These are phyloP conservation scores for Diceros bicornis DNA, from an alignment of 2,797 vertebrate species.

Conservation along the genomic window DNA sequence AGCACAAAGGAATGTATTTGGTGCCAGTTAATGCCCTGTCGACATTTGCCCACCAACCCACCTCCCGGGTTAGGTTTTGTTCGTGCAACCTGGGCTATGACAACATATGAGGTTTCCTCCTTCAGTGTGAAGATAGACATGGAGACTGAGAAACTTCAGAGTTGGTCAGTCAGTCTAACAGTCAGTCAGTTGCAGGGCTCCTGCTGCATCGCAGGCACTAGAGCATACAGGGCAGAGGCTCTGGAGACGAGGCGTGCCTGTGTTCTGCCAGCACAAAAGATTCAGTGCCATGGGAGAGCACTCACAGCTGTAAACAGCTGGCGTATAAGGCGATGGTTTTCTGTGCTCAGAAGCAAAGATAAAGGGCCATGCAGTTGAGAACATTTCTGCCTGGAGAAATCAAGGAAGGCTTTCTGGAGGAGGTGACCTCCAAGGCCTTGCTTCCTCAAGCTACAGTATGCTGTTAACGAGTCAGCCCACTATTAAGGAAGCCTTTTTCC, in stretches of 20 bases:
- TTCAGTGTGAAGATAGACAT: neutral
- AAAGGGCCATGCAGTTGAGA: neutral
- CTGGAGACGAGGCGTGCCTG: neutral
- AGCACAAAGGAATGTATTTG: neutral
- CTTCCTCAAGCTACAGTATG: neutral
- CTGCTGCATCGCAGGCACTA: no score
- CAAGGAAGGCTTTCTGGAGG: constrained; percentile 6
- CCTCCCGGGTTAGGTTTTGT: neutral
- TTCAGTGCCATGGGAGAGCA: neutral
- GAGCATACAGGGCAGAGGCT: neutral
- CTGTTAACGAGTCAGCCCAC: neutral
- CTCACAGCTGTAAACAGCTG: neutral
- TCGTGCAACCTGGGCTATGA: neutral
- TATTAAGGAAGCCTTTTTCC: neutral
- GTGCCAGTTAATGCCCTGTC: neutral
- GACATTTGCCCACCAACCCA: accelerated
- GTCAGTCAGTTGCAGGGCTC: neutral
- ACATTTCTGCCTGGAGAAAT: neutral
- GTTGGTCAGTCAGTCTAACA: neutral
- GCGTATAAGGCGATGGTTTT: neutral
- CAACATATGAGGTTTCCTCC: neutral
- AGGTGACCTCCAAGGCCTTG: neutral
- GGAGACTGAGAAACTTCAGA: neutral
- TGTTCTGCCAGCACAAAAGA: neutral
- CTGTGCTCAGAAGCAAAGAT: neutral